Conservation (phyloP, 2,113 vertebrate genomes). For the Brachyhypopomus occidentalis region DNA sequence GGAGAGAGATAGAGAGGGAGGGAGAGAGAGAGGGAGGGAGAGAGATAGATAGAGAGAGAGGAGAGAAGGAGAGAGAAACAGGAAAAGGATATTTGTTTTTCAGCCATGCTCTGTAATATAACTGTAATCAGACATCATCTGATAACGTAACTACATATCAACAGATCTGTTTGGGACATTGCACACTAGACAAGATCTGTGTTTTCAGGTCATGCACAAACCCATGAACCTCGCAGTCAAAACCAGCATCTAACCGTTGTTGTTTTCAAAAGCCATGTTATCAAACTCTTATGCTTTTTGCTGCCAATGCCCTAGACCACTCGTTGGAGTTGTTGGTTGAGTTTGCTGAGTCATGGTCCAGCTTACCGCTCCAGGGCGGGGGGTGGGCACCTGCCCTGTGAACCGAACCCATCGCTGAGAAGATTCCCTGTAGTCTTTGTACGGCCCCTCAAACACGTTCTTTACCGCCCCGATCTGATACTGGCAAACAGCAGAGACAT, state of each 20-base stretch:
- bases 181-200: neutral
- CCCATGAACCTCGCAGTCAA: slow-evolving; percentile 8
- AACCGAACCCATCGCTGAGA: slow-evolving; percentile 89
- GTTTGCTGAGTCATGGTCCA: neutral
- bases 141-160: neutral
- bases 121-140: slow-evolving; percentile 18
- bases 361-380: slow-evolving; percentile 86
- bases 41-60: slow-evolving; percentile 31
- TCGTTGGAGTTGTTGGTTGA: neutral
- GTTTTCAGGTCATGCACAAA: slow-evolving; percentile 18
- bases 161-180: slow-evolving; percentile 20
- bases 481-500: slow-evolving; percentile 89
- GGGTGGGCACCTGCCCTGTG: slow-evolving; percentile 79
- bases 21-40: slow-evolving; percentile 32
- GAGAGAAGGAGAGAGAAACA: slow-evolving; percentile 2
- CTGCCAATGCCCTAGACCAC: neutral
- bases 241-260: neutral
- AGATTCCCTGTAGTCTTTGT: slow-evolving; percentile 88
- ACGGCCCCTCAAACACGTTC: slow-evolving; percentile 88
- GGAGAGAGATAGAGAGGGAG: slow-evolving; percentile 26
- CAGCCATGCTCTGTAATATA: neutral
- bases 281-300: neutral
- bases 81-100: slow-evolving; percentile 8
- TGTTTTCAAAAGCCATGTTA: neutral
- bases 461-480: slow-evolving; percentile 88